Conservation (phyloP, 2,888 invertebrate species). For the Hemithea aestivaria region DNA sequence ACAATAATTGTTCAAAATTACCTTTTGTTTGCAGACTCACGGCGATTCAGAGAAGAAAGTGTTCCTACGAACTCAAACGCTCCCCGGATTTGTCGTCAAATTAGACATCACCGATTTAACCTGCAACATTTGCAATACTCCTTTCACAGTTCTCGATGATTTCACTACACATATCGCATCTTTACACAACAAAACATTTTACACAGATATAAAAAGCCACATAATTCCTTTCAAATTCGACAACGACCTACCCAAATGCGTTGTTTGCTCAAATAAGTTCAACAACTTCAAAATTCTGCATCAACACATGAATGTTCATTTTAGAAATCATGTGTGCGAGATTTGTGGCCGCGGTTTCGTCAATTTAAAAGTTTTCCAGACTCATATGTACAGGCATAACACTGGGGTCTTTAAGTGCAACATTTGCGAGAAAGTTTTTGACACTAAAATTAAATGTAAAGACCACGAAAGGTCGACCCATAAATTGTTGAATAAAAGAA, state of each 20-base stretch:
- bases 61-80: constrained; percentile 25
- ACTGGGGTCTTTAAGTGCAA: constrained; percentile 45
- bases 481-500: constrained; percentile 36
- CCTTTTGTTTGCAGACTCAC: constrained; percentile 20
- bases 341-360: constrained; percentile 68
- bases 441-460: constrained; percentile 40
- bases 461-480: constrained; percentile 47
- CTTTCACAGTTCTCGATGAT: constrained; percentile 28
- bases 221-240: constrained; percentile 47
- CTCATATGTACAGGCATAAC: constrained; percentile 51
- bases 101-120: constrained; percentile 45
- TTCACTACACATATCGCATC: constrained; percentile 37
- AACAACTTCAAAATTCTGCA: constrained; percentile 47
- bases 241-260: constrained; percentile 31
- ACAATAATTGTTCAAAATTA: background rate
- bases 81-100: constrained; percentile 40
- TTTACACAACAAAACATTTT: constrained; percentile 33
- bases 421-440: constrained; percentile 42
- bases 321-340: constrained; percentile 66
- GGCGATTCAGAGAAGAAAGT: constrained; percentile 19
- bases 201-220: constrained; percentile 38
- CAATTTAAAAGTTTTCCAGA: constrained; percentile 41
- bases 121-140: constrained; percentile 39
- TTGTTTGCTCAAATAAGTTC: constrained; percentile 33
- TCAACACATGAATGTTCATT: constrained; percentile 57